Evolutionary conservation across 2,888 invertebrate species (phyloP).

Genomic region (Leptinotarsa rubiginosa): DNA sequence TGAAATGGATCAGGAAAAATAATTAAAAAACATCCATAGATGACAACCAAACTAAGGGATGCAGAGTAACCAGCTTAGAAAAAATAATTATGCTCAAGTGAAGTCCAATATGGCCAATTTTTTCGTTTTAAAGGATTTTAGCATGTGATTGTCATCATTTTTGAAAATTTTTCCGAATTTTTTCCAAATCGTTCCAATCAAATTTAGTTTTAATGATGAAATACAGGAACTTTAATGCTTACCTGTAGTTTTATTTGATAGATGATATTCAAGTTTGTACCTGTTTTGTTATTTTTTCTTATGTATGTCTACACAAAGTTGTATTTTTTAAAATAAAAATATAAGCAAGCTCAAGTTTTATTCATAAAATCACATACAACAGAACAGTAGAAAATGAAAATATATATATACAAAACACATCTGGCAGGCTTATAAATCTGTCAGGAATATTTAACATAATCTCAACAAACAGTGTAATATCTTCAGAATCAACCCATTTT

Average conservation of each 20-base stretch:
- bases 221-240: not conserved
- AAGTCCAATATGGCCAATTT: no score
- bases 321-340: conserved; percentile 36
- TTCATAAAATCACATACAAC: conserved; percentile 13
- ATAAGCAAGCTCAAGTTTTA: conserved; percentile 20
- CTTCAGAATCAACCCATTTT: not conserved
- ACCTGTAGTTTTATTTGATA: conserved; percentile 29
- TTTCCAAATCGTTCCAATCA: not conserved
- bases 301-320: conserved; percentile 40
- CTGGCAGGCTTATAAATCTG: not conserved
- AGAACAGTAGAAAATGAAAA: not conserved
- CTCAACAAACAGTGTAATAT: not conserved
- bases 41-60: no score
- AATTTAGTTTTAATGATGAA: not conserved
- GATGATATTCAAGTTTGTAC: conserved; percentile 40
- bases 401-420: conserved; percentile 2
- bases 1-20: no score
- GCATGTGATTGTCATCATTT: no score
- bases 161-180: not conserved
- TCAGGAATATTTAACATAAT: not conserved
- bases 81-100: no score
- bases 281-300: conserved; percentile 40
- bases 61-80: no score
- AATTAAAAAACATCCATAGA: no score
- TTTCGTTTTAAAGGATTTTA: no score